Evolutionary conservation across 2,888 invertebrate species (phyloP), one percentile per base, ranked within the genome.

Genomic region (Netelia virgata): DNA sequence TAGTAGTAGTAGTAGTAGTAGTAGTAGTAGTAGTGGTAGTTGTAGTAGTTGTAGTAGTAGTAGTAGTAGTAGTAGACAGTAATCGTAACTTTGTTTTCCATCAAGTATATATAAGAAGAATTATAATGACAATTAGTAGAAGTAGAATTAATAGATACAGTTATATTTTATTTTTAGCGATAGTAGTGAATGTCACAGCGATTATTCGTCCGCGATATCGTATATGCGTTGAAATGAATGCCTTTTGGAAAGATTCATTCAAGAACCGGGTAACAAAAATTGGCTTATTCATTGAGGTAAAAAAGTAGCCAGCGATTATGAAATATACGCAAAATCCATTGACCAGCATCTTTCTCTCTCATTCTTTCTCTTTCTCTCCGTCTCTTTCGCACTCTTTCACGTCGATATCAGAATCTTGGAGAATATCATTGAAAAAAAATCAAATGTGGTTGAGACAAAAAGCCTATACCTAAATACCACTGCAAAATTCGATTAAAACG

Each of bases 361-460:
- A 36, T 36, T 36, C 36, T 36, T 6, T 5, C 36, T 36, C 36
- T 23, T 2, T 23, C 23, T 23, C 23, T 23, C 23, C 23, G 23
- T 23, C 23, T 36, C 36, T 43, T 23, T 47, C 59, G 59, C 59
- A 43, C 50, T 61, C 43, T 57, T 57, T 41, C 36, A 36, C 36
- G 6, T 36, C 1, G 36, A 36, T 36, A 36, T 36, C 8, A 36
- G 36, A 36, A 36, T 36, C 36, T 36, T 6, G 36, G 36, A 36
- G 36, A 36, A 36, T 36, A 6, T 5, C 1, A 1, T 36, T 5
- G 3, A 36, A 36, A 36, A 5, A 6, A 36, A 36, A 61, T 82
- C 82, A 41, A 82, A 82, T 77, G 82, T 73, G 73, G 78, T 82
- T 63, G 53, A 86, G 84, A 85, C 76, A 72, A 61, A 80, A 86